These are phyloP conservation scores for Neocloeon triangulifer DNA, from an alignment of 1,140 invertebrate species.

Conservation along the genomic window DNA sequence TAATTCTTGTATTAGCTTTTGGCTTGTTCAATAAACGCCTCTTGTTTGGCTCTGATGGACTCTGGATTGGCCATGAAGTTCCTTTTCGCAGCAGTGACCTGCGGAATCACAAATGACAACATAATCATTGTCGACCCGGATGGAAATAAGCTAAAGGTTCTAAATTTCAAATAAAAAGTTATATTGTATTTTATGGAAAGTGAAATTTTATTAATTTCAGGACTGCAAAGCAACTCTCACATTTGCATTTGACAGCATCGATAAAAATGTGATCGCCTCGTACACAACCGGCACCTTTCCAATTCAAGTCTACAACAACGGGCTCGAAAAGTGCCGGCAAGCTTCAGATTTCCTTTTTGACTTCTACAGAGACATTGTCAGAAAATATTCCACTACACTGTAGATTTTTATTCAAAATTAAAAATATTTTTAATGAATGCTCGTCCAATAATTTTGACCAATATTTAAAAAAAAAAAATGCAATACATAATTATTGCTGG, in stretches of 20 bases:
- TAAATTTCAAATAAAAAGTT: not conserved
- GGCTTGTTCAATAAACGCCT: constrained; percentile 57
- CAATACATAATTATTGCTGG: too few species aligned
- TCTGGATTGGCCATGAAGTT: constrained; percentile 57
- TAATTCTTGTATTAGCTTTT: constrained; percentile 29
- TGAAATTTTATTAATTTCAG: constrained; percentile 11
- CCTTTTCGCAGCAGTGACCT: constrained; percentile 51
- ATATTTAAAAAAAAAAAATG: too few species aligned
- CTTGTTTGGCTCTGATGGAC: constrained; percentile 56
- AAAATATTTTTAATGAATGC: too few species aligned
- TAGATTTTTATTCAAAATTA: too few species aligned
- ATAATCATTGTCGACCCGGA: constrained; percentile 44
- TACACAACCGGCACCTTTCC: constrained; percentile 42
- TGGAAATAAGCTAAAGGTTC: constrained; percentile 20
- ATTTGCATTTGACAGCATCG: constrained; percentile 44
- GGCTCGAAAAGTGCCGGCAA: constrained; percentile 32
- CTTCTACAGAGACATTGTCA: constrained; percentile 41
- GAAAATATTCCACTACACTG: constrained; percentile 26
- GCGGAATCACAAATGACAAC: constrained; percentile 36
- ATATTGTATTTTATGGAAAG: not conserved
- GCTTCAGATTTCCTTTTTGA: constrained; percentile 38
- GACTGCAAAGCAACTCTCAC: constrained; percentile 30
- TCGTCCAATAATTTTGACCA: too few species aligned
- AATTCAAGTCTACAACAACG: constrained; percentile 33
- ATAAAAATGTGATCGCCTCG: constrained; percentile 33